Base-by-base conservation (phyloP, 2,888 invertebrate species). In the Torymus auratus region DNA sequence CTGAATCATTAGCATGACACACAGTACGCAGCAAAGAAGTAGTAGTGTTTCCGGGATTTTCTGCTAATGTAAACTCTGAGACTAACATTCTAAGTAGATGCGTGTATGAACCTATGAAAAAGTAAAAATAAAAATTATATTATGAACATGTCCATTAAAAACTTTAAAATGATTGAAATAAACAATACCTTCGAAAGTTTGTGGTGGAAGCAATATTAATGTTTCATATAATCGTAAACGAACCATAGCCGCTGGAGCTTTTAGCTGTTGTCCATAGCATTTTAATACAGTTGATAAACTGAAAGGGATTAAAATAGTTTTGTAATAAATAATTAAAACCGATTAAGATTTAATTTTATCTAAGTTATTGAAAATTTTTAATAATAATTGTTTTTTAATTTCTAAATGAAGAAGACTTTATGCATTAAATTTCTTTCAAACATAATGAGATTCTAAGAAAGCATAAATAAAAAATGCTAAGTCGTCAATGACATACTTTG, bases 191-290 rank as follows among this genome's bases (percentile, higher is more conserved):
- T 97, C 97, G 90, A 96, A 95, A 0, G 95, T 94, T 88, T 95
- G 94, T 28, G 97, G 94, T 17, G 96, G 96, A 71, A 97, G 91
- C 64, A 96, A 91, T 10, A 95, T 92, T 12, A 97, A 92, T 0
- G 98, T 96, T 91, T 97, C 96, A 91, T 99, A 99, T 77, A 99
- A 92, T 60, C 99, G 94, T 84, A 99, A 93, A 64, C 99, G 94
- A 3, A 99, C 96, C 94, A 98, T 95, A 11, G 98, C 98, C 11
- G 97, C 96, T 15, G 98, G 96, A 0, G 98, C 98, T 90, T 99
- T 99, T 76, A 99, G 92, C 86, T 97, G 95, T 69, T 97, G 97
- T 14, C 98, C 97, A 91, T 97, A 97, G 87, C 95, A 95, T 88
- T 97, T 97, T 52, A 98, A 92, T 28, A 98, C 95, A 20, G 95